Evolutionary conservation across 2,113 vertebrate species (phyloP).

Genomic region (Anthoscopus minutus): DNA sequence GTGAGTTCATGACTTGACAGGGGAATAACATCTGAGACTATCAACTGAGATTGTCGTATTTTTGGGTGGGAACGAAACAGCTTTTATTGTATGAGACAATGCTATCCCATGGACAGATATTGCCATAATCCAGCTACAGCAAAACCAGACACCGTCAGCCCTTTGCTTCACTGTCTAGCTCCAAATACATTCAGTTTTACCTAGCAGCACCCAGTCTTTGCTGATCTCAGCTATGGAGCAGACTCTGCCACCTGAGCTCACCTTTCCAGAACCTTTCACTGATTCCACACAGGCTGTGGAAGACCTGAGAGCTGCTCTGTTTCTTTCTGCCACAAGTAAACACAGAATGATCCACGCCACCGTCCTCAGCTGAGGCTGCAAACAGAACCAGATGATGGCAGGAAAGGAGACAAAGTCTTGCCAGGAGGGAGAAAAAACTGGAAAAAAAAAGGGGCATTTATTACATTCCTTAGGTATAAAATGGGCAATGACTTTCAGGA

Average conservation of each 20-base stretch:
- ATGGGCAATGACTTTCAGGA: not conserved
- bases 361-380: not conserved
- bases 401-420: not conserved
- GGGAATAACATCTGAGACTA: not conserved
- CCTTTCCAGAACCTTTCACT: not conserved
- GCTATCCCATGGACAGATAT: not conserved
- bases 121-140: not conserved
- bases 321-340: not conserved
- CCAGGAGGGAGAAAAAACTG: not conserved
- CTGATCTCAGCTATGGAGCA: fast-evolving
- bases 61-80: not conserved
- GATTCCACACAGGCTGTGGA: fast-evolving
- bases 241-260: not conserved
- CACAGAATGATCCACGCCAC: not conserved
- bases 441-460: not conserved
- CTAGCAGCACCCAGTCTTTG: not conserved
- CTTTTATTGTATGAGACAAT: not conserved
- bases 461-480: not conserved
- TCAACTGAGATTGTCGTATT: not conserved
- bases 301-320: not conserved
- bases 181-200: not conserved
- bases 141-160: not conserved
- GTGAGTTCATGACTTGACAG: not conserved
- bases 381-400: not conserved
- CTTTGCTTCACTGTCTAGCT: not conserved